These are phyloP conservation scores for Pachycephus smyrnensis DNA, from an alignment of 2,888 invertebrate species.

Conservation along the genomic window DNA sequence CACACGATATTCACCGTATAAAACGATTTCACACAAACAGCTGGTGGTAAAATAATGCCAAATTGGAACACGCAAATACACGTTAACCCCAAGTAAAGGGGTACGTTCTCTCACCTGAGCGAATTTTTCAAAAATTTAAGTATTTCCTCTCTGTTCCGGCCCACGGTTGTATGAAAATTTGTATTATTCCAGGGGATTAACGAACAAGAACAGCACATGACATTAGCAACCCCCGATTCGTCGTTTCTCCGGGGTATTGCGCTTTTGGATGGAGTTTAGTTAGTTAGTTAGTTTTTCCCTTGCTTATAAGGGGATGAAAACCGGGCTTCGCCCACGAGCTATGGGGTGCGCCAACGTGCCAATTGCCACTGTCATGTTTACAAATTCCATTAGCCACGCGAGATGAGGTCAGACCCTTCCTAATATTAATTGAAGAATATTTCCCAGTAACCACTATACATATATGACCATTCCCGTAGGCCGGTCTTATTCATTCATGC, in stretches of 20 bases:
- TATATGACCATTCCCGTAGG: neutral
- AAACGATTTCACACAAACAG: neutral
- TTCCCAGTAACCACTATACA: slow-evolving; percentile 13
- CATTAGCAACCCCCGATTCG: neutral
- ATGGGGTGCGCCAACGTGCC: neutral
- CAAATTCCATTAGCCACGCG: slow-evolving; percentile 59
- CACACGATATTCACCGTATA: neutral
- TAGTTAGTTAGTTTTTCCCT: neutral
- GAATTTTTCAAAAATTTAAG: neutral
- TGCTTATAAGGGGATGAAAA: neutral
- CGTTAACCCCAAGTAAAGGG: too few relatives aligned
- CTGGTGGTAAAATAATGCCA: neutral
- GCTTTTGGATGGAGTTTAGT: neutral
- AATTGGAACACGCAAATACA: neutral
- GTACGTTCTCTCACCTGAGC: neutral
- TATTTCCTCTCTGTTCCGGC: neutral
- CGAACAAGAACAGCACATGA: neutral
- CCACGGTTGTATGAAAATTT: neutral
- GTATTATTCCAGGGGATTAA: neutral
- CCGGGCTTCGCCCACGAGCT: neutral
- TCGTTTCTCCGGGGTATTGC: neutral
- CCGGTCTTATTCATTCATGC: neutral
- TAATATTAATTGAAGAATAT: slow-evolving; percentile 28
- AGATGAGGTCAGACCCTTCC: slow-evolving; percentile 46
- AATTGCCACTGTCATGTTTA: slow-evolving; percentile 37